Base-by-base conservation (phyloP, 2,797 vertebrate species). In the Periparus ater region DNA sequence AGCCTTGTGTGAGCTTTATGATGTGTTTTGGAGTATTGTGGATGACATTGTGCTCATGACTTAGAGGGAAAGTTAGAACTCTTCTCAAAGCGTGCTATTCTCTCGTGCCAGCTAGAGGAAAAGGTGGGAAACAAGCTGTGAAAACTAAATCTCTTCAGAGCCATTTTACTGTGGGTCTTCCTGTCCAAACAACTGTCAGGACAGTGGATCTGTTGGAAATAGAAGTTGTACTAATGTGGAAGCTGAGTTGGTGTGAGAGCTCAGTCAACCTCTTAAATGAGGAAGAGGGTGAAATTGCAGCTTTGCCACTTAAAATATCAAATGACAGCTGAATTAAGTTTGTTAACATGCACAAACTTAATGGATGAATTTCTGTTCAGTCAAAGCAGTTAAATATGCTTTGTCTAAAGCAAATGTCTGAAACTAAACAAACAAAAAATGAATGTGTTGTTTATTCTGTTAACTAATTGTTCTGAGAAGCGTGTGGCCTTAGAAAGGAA, bases 321-420 rank as follows among this genome's bases (percentile, higher is more conserved):
- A 6, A 65, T 70, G 73, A 62, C 55, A 72, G 47, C 71, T 90
- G 57, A 85, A 91, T 91, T 73, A 70, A 40, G 6, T 70, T 95
- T 89, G 74, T 79, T 94, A 89, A 74, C 8, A 17, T 57, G 67
- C 67, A 83, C 57, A 75, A 74, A 80, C 42, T 61, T 80, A 85
- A 87, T 88, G n/a, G 68, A 38, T 89, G 5, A 48, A 71, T 89
- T 95, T 82, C 63, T 87, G 67, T 74, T 34, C 42, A n/a, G 48
- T 40, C 51, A 82, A 36, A 91, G 16, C 19, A 85, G 30, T 86
- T 82, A 47, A 73, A 76, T 77, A 29, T 72, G 45, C 19, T 11
- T 94, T 92, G 73, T 67, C 51, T 62, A 79, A 85, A 95, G 83
- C 44, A 84, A 66, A 47, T 65, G 65, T 55, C 62, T 82, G 94